phyloP scores from a whole-genome alignment of 2,888 invertebrate genomes.

The Hermaeophaga mercurialis region DNA sequence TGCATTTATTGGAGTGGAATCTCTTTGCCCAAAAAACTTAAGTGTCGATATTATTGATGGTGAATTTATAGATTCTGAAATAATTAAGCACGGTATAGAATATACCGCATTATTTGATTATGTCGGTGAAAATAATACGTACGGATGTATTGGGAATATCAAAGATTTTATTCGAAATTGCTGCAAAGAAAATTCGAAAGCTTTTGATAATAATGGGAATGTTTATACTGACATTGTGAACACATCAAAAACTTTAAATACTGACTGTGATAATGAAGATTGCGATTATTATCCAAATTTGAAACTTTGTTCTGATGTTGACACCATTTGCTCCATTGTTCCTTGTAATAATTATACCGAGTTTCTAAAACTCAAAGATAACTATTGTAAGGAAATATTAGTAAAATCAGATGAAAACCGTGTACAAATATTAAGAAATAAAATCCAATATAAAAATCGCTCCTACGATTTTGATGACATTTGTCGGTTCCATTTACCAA shows the following conservation, averaged over 20 bases:
- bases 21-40: constrained; percentile 15
- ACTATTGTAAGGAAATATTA: not conserved
- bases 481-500: not conserved
- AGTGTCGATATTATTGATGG: constrained; percentile 21
- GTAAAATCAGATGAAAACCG: not conserved
- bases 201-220: not conserved
- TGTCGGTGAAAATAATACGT: constrained; percentile 9
- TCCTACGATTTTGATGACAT: not conserved
- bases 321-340: too few relatives aligned
- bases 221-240: not conserved
- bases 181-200: constrained; percentile 22
- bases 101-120: constrained; percentile 16
- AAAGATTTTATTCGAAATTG: constrained; percentile 35
- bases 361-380: not conserved
- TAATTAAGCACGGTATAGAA: constrained; percentile 11
- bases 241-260: not conserved
- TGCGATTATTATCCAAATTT: not conserved
- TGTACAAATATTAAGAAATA: not conserved
- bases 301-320: not conserved
- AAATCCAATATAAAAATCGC: not conserved
- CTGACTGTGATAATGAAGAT: not conserved
- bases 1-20: not conserved
- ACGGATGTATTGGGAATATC: constrained; percentile 28
- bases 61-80: not conserved
- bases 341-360: not conserved